These are phyloP conservation scores for Muschampia plurimacula DNA, from an alignment of 2,888 invertebrate species.

Conservation along the genomic window DNA sequence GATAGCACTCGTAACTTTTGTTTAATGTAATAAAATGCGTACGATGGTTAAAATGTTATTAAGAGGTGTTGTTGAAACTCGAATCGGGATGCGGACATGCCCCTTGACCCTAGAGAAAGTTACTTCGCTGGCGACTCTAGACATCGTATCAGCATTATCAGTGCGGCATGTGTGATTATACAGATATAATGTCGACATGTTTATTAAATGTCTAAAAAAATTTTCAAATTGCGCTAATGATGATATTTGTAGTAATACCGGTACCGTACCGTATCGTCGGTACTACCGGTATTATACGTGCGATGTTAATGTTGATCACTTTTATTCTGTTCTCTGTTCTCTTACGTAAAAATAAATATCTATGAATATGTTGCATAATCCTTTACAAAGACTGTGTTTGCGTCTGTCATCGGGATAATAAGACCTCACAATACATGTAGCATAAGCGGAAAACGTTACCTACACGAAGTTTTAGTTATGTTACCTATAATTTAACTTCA, in stretches of 20 bases:
- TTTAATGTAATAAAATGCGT: slow-evolving; percentile 42
- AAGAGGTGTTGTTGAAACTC: slow-evolving; percentile 41
- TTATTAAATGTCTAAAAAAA: background rate
- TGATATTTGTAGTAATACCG: background rate
- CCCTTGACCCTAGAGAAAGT: slow-evolving; percentile 52
- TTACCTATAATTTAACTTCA: slow-evolving; percentile 11
- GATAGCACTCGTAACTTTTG: slow-evolving; percentile 40
- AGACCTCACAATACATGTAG: background rate
- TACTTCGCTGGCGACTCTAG: slow-evolving; percentile 16
- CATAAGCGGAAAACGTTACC: slow-evolving; percentile 24
- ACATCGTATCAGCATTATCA: slow-evolving; percentile 12
- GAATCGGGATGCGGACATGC: slow-evolving; percentile 42
- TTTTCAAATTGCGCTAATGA: background rate
- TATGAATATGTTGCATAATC: background rate
- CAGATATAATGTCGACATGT: background rate
- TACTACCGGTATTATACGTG: too few relatives aligned
- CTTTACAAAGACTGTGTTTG: background rate
- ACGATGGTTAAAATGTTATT: slow-evolving; percentile 41
- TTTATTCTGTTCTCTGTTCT: too few relatives aligned
- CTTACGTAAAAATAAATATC: background rate
- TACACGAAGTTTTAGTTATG: slow-evolving; percentile 13
- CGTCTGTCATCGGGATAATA: background rate
- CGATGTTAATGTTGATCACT: too few relatives aligned
- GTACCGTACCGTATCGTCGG: too few relatives aligned
- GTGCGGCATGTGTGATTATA: background rate